Percentiles rank a stretch among this genome's conserved stretches.
Conservation (phyloP, 2,113 vertebrate species). For the Pseudorhombus dupliciocellatus region DNA sequence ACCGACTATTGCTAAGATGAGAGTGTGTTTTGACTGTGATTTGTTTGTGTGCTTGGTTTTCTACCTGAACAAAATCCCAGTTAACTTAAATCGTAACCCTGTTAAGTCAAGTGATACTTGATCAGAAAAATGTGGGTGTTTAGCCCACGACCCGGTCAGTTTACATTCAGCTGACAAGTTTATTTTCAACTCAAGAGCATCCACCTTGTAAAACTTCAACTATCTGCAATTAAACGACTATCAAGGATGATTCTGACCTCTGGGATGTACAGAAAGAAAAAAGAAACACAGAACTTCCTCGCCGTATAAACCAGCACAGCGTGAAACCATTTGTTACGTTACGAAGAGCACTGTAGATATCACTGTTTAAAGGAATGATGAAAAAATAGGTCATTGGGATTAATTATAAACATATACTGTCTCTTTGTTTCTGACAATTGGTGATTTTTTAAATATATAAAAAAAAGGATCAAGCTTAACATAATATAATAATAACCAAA, state of each 20-base stretch:
- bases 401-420: not conserved
- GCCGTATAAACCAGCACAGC: conserved; percentile 54
- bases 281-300: conserved; percentile 48
- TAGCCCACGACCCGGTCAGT: conserved; percentile 22
- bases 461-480: not conserved
- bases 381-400: not conserved
- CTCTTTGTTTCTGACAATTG: not conserved
- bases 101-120: conserved; percentile 9
- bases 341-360: conserved; percentile 30
- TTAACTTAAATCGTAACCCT: too few species aligned
- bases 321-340: conserved; percentile 43
- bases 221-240: conserved; percentile 13
- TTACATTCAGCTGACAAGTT: conserved; percentile 37
- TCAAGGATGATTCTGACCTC: not conserved
- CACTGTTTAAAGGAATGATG: not conserved
- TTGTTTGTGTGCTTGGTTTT: too few species aligned
- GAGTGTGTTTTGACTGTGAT: too few species aligned
- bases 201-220: conserved; percentile 25
- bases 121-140: conserved; percentile 16
- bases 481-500: too few species aligned
- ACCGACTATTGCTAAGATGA: not conserved
- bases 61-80: too few species aligned
- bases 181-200: conserved; percentile 32
- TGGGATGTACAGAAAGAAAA: conserved; percentile 15
- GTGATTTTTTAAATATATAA: not conserved